Percentiles rank a stretch among this genome's conserved stretches.
Conservation (phyloP, 1,140 invertebrate genomes). For the Polypedilum pembai region DNA sequence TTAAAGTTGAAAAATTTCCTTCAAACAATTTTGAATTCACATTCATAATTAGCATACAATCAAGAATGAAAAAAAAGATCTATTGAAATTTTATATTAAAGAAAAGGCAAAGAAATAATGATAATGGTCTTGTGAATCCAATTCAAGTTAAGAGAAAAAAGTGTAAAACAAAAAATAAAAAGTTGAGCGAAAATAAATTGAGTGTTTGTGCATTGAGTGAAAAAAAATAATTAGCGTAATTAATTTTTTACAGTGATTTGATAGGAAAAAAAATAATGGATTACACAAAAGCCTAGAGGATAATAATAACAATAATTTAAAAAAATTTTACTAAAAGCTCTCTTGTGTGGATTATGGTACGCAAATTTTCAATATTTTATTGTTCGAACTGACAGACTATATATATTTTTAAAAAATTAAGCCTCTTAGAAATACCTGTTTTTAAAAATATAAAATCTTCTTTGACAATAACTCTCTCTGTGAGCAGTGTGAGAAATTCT, state of each 20-base stretch:
- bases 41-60: constrained; percentile 5
- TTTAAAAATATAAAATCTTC: too few relatives aligned
- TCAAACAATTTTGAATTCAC: neutral
- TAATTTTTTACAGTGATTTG: constrained; percentile 6
- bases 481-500: neutral
- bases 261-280: constrained; percentile 1
- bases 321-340: too few relatives aligned
- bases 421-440: too few relatives aligned
- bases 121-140: neutral
- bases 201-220: neutral
- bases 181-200: neutral
- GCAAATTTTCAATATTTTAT: neutral
- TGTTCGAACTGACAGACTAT: too few relatives aligned
- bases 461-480: neutral
- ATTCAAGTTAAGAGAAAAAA: neutral
- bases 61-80: constrained; percentile 11
- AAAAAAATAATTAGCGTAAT: neutral
- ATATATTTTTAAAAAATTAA: too few relatives aligned
- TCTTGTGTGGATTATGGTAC: neutral
- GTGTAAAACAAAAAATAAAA: neutral
- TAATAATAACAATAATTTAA: too few relatives aligned
- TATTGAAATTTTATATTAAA: constrained; percentile 1
- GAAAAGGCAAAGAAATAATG: neutral
- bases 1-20: neutral
- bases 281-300: neutral